Conservation (phyloP, 2,113 vertebrate genomes). For the Uropsilus gracilis region DNA sequence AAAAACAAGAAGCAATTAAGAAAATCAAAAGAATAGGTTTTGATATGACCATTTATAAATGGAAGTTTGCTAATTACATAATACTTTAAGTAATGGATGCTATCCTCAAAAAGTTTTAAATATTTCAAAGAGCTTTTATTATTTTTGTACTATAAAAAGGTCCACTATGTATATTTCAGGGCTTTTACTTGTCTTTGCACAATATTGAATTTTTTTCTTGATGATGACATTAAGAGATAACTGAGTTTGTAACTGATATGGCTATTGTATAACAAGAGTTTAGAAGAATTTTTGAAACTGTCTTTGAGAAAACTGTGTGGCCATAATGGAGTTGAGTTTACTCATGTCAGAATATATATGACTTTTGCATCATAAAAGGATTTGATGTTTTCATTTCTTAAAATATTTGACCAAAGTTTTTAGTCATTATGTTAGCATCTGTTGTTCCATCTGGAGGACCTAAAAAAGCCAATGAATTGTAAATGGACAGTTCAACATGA, state of each 20-base stretch:
- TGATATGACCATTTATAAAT: not conserved
- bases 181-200: not conserved
- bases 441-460: slow-evolving; percentile 67
- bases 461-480: slow-evolving; percentile 61
- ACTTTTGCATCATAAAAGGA: slow-evolving; percentile 34
- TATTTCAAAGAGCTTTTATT: slow-evolving; percentile 2
- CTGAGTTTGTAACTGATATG: not conserved
- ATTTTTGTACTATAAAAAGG: not conserved
- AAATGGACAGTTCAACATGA: slow-evolving; percentile 63
- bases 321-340: slow-evolving; percentile 13
- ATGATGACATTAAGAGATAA: not conserved
- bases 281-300: slow-evolving; percentile 22
- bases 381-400: slow-evolving; percentile 61
- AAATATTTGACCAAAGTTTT: slow-evolving; percentile 71
- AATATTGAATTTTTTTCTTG: not conserved
- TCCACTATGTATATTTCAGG: not conserved
- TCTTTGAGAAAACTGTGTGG: not conserved
- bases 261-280: not conserved
- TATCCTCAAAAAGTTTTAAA: not conserved
- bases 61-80: too few species aligned
- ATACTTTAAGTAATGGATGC: slow-evolving; percentile 10
- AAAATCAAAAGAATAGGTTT: slow-evolving; percentile 48
- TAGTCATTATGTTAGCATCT: slow-evolving; percentile 67
- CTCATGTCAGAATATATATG: slow-evolving; percentile 60
- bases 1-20: slow-evolving; percentile 7